Conservation (phyloP, 2,797 vertebrate genomes). For the Trematomus bernacchii region DNA sequence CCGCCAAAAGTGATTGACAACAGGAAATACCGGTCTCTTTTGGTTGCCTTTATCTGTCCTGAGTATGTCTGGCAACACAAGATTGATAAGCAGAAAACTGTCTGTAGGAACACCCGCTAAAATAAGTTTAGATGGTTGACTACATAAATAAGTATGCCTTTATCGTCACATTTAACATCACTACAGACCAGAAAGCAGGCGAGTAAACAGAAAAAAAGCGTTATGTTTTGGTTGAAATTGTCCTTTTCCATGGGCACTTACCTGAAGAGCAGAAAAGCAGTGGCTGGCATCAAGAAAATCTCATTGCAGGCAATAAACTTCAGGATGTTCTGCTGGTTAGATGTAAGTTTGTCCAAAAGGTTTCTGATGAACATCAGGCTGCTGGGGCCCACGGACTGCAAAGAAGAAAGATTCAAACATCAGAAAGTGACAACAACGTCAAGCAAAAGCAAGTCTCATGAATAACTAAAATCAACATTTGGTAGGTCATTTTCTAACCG, state of each 20-base stretch:
- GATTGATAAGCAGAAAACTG: background rate
- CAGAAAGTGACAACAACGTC: conserved; percentile 19
- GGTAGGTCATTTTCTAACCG: conserved; percentile 14
- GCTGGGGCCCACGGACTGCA: conserved; percentile 90
- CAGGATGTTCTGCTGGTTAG: conserved; percentile 98
- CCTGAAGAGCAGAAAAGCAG: conserved; percentile 97
- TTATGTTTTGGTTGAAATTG: too few relatives aligned
- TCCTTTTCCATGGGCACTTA: conserved; percentile 27
- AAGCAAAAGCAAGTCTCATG: conserved; percentile 7
- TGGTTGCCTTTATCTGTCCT: background rate
- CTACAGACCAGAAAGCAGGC: too few relatives aligned
- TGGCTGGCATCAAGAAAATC: conserved; percentile 99
- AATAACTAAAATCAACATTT: conserved; percentile 45
- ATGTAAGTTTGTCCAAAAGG: conserved; percentile 92
- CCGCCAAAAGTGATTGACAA: background rate
- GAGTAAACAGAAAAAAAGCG: too few relatives aligned
- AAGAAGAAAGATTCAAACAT: conserved; percentile 36
- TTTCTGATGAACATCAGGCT: conserved; percentile 93
- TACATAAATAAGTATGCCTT: too few relatives aligned
- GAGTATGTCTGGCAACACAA: background rate
- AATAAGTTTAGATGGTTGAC: too few relatives aligned
- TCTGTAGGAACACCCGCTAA: too few relatives aligned
- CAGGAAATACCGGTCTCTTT: background rate
- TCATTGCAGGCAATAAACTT: conserved; percentile 99
- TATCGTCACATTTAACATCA: too few relatives aligned